Evolutionary conservation across 1,140 invertebrate genomes (phyloP).

Genomic region (Cephus cinctus): DNA sequence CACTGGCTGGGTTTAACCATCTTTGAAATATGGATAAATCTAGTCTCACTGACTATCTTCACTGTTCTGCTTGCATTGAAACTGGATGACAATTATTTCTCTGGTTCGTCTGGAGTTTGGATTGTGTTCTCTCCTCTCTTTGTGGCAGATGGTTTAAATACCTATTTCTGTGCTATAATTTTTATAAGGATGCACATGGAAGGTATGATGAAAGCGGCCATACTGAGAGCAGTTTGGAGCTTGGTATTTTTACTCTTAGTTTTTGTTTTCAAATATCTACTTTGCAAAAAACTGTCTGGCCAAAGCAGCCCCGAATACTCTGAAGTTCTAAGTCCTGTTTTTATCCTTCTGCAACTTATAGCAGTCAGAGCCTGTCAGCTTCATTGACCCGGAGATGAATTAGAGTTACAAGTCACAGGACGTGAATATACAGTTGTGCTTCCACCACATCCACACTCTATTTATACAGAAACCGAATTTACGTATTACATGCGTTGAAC

Average conservation of each 20-base stretch:
- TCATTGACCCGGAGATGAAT: conserved; percentile 52
- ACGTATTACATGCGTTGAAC: conserved; percentile 14
- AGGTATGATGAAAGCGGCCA: conserved; percentile 71
- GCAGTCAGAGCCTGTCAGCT: conserved; percentile 91
- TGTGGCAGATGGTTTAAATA: conserved; percentile 85
- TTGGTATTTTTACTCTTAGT: conserved; percentile 78
- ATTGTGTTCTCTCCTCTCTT: conserved; percentile 87
- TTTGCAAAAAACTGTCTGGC: conserved; percentile 85
- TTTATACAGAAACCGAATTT: conserved; percentile 23
- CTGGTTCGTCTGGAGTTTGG: conserved; percentile 70
- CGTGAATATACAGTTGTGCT: conserved; percentile 5
- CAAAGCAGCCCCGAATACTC: conserved; percentile 81
- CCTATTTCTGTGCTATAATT: conserved; percentile 92
- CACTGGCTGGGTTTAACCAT: conserved; percentile 90
- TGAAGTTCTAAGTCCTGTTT: conserved; percentile 89
- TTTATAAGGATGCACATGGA: conserved; percentile 89
- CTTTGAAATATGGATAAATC: conserved; percentile 90
- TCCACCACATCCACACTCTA: conserved; percentile 10
- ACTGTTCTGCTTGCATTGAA: conserved; percentile 78
- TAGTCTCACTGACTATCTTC: conserved; percentile 81
- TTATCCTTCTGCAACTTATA: conserved; percentile 85
- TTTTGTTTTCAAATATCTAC: conserved; percentile 89
- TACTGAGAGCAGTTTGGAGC: conserved; percentile 83
- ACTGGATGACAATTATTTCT: conserved; percentile 64
- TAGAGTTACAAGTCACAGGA: conserved; percentile 5